Conservation (phyloP, 2,113 vertebrate species). For the Desmodus rotundus region DNA sequence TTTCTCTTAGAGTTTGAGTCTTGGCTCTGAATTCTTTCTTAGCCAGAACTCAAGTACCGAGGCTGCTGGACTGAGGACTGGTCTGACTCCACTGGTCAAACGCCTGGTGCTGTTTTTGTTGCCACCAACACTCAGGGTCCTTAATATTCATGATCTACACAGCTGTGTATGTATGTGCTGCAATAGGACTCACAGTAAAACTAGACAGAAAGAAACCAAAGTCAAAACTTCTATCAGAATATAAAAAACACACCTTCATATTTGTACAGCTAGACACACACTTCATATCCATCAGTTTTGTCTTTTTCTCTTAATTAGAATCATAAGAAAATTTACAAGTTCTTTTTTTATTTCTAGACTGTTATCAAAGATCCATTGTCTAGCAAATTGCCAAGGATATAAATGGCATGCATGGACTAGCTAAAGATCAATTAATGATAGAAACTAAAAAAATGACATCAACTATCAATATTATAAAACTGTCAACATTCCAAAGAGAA, state of each 20-base stretch:
- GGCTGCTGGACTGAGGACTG: too few species aligned
- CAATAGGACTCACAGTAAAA: neutral
- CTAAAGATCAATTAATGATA: too few species aligned
- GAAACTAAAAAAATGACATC: conserved; percentile 11
- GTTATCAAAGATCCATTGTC: neutral
- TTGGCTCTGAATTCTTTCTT: too few species aligned
- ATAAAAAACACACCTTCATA: neutral
- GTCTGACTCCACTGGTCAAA: too few species aligned
- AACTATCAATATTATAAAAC: neutral
- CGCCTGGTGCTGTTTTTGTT: too few species aligned
- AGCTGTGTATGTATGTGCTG: neutral
- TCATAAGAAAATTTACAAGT: neutral
- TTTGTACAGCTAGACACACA: neutral
- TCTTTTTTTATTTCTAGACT: neutral
- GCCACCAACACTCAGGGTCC: neutral
- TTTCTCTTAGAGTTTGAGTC: too few species aligned
- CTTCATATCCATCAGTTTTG: neutral
- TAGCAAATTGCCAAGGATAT: neutral
- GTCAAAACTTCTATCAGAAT: neutral
- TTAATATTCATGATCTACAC: neutral
- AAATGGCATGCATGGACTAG: neutral
- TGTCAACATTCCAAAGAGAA: neutral
- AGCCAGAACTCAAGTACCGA: too few species aligned
- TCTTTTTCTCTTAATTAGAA: neutral
- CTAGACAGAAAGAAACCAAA: neutral